Conservation (phyloP, 2,113 vertebrate species). For the Tragelaphus imberbis region DNA sequence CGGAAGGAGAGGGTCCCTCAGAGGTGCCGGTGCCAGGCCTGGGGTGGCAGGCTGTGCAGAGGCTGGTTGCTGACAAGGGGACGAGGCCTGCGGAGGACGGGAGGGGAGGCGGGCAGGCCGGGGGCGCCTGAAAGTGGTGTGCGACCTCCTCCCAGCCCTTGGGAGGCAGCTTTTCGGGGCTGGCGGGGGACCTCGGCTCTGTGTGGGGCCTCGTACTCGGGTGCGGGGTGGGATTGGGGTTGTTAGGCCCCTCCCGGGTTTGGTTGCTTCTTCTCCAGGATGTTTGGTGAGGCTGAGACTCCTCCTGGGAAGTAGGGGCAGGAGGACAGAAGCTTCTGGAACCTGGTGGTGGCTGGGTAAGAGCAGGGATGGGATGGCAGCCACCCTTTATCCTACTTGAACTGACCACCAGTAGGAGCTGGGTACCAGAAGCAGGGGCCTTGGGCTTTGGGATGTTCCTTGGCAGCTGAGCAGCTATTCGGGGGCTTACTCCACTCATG, state of each 20-base stretch:
- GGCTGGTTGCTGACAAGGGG: not conserved
- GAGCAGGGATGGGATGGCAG: not conserved
- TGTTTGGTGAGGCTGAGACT: not conserved
- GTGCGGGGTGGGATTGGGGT: too few species aligned
- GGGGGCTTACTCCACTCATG: not conserved
- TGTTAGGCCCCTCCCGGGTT: not conserved
- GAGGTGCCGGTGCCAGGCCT: not conserved
- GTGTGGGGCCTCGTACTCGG: not conserved
- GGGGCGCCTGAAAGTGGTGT: not conserved
- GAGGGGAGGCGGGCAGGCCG: accelerated
- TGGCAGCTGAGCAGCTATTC: not conserved
- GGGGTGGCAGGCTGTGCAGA: accelerated
- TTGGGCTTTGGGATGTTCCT: not conserved
- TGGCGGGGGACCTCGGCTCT: not conserved
- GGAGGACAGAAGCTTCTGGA: not conserved
- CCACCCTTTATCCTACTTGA: not conserved
- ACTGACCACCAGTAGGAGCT: too few species aligned
- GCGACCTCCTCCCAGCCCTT: not conserved
- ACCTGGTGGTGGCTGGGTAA: not conserved
- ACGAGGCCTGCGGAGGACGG: not conserved
- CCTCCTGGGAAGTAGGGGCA: not conserved
- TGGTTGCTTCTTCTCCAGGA: not conserved
- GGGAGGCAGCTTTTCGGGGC: not conserved
- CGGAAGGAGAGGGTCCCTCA: not conserved
- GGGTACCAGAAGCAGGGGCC: not conserved